These are phyloP conservation scores for Drosophila sp. DNA, from an alignment of 1,140 invertebrate species.

Conservation along the genomic window DNA sequence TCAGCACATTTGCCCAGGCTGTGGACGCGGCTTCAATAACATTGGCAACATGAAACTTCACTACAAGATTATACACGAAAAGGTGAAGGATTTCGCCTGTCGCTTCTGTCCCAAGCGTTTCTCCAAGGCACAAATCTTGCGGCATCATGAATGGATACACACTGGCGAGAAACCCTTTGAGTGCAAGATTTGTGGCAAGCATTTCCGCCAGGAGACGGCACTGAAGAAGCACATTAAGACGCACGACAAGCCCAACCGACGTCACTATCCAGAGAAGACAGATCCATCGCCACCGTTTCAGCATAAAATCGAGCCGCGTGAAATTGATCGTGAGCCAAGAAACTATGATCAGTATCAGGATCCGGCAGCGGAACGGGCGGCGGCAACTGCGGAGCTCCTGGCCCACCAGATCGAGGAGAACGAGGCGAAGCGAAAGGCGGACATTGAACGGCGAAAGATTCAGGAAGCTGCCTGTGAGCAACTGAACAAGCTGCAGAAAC, in stretches of 20 bases:
- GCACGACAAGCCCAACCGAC: slow-evolving; percentile 68
- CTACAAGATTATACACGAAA: slow-evolving; percentile 82
- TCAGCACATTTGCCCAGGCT: slow-evolving; percentile 78
- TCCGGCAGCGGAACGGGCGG: slow-evolving; percentile 67
- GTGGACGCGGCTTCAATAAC: slow-evolving; percentile 80
- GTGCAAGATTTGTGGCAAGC: slow-evolving; percentile 74
- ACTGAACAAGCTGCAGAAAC: slow-evolving; percentile 67
- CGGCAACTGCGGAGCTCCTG: slow-evolving; percentile 70
- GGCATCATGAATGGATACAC: slow-evolving; percentile 83
- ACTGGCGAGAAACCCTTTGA: slow-evolving; percentile 85
- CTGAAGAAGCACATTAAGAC: slow-evolving; percentile 81
- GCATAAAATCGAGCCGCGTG: slow-evolving; percentile 55
- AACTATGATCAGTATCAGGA: slow-evolving; percentile 74
- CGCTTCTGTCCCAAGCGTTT: slow-evolving; percentile 79
- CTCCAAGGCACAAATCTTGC: slow-evolving; percentile 81
- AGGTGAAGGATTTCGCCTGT: slow-evolving; percentile 81
- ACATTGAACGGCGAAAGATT: slow-evolving; percentile 74
- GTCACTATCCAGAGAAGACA: slow-evolving; percentile 60
- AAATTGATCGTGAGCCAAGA: slow-evolving; percentile 52
- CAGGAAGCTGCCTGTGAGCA: slow-evolving; percentile 74
- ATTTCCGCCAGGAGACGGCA: slow-evolving; percentile 80
- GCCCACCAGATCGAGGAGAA: slow-evolving; percentile 77
- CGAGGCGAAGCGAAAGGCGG: slow-evolving; percentile 71
- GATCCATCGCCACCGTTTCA: slow-evolving; percentile 46
- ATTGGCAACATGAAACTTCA: slow-evolving; percentile 81